Evolutionary conservation across 2,113 vertebrate genomes (phyloP).

Genomic region (Bujurquina vittata): DNA sequence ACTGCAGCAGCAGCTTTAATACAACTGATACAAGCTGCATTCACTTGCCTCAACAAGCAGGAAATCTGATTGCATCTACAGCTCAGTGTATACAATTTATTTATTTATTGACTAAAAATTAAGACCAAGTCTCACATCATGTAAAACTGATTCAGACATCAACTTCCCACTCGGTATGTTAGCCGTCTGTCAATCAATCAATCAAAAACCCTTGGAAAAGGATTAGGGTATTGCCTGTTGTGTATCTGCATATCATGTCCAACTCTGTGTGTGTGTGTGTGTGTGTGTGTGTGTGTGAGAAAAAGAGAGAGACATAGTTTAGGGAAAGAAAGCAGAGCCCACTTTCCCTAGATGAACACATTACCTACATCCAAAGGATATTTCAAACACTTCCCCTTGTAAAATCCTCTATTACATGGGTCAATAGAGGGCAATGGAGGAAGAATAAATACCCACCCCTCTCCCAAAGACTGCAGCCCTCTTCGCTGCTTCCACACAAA

Average conservation of each 20-base stretch:
- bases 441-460: conserved; percentile 81
- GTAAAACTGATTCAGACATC: background rate
- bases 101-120: too few relatives aligned
- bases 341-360: conserved; percentile 63
- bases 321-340: conserved; percentile 20
- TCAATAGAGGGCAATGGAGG: conserved; percentile 85
- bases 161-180: background rate
- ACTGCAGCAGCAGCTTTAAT: too few relatives aligned
- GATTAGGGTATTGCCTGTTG: background rate
- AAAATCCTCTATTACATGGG: conserved; percentile 84
- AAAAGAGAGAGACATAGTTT: background rate
- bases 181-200: background rate
- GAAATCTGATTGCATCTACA: too few relatives aligned
- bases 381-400: conserved; percentile 81
- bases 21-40: too few relatives aligned
- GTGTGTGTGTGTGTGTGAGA: too few relatives aligned
- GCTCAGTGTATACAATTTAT: too few relatives aligned
- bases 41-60: too few relatives aligned
- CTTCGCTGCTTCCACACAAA: conserved; percentile 39
- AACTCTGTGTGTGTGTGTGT: background rate
- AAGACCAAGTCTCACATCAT: too few relatives aligned
- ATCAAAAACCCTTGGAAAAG: background rate
- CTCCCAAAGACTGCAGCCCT: conserved; percentile 33
- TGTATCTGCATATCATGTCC: background rate
- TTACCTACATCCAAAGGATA: conserved; percentile 77